Evolutionary conservation across 2,797 vertebrate genomes (phyloP), one percentile per base, ranked within the genome.

Genomic region (Acridotheres tristis): DNA sequence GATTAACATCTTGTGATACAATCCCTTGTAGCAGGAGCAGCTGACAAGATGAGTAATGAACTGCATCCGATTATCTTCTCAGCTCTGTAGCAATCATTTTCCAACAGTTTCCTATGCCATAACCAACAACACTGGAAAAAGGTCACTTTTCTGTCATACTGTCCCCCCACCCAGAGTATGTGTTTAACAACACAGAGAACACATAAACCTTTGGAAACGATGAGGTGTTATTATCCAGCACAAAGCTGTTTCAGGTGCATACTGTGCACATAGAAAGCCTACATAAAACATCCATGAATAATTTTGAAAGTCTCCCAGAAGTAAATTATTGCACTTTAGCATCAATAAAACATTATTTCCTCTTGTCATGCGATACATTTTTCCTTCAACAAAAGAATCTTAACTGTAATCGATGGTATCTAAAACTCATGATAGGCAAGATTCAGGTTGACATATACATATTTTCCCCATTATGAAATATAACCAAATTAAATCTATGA

Each of bases 41-140:
- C 93, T 96, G 94, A 95, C 88, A 95, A 92, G 96, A 96, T 97
- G 93, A 96, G 91, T 97, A 96, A 97, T 96, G 94, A 96, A 89
- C 94, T 95, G 94, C 93, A 96, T 96, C 95, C 94, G 96, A 97
- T 97, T 97, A 97, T 95, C 89, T 96, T 97, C 96, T 96, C 95
- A 97, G 94, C 90, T 96, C 89, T 69, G 66, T 95, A 92, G 93
- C 90, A 97, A 97, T 96, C 88, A 92, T 93, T 72, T 96, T 90
- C 90, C 88, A 96, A 90, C 91, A 93, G 91, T 86, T 96, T 96
- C 89, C 95, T 94, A 72, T 94, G 93, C 87, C 73, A 89, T 87
- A 95, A 89, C 82, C 74, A 79, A 42, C 42, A 88, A 54, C 48
- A 38, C 34, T 90, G 66, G 72, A 78, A 93, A 88, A 96, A 96